Evolutionary conservation across 2,113 vertebrate genomes (phyloP).

Genomic region (Macrotus californicus): DNA sequence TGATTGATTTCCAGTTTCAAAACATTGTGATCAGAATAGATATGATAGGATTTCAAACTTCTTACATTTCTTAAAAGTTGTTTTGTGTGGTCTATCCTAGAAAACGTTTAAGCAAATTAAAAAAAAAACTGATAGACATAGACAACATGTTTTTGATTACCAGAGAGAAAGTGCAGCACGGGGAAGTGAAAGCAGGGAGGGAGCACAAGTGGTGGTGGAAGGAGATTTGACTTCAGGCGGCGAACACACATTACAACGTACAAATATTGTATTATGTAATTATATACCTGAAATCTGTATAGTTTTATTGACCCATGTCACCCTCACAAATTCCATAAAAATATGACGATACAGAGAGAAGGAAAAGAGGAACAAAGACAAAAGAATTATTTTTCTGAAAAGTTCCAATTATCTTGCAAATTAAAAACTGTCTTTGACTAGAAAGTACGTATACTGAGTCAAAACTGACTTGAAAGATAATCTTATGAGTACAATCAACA

Average conservation of each 20-base stretch:
- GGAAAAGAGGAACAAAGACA: neutral
- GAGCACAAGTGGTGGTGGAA: neutral
- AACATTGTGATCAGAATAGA: neutral
- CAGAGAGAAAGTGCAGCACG: neutral
- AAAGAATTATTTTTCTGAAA: neutral
- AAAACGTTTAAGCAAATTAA: neutral
- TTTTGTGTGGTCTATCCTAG: neutral
- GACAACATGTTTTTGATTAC: neutral
- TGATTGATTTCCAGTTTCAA: neutral
- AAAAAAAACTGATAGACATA: neutral
- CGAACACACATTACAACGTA: neutral
- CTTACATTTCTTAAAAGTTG: neutral
- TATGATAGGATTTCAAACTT: neutral
- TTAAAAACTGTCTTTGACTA: neutral
- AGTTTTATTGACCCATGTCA: neutral
- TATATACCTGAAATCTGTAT: too few relatives aligned
- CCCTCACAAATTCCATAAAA: neutral
- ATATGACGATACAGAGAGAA: neutral
- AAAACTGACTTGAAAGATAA: neutral
- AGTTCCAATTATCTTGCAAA: neutral
- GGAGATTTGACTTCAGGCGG: neutral
- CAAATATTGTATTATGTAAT: neutral
- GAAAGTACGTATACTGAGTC: neutral
- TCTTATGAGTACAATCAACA: neutral
- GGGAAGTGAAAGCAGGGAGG: neutral